phyloP scores from a whole-genome alignment of 2,113 vertebrate species.

The Pteruthius melanotis region DNA sequence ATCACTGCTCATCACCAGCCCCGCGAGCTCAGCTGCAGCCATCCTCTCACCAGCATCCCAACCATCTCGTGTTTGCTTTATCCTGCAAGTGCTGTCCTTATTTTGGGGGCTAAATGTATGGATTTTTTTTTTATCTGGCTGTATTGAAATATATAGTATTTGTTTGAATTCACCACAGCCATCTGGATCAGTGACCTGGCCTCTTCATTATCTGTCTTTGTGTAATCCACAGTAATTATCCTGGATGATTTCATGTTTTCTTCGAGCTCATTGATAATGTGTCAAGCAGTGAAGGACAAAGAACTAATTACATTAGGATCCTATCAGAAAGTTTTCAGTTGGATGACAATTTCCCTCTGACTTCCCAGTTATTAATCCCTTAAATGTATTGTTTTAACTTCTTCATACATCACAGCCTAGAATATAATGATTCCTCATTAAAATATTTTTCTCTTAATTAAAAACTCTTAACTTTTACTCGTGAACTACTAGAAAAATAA shows the following conservation, averaged over 20 bases:
- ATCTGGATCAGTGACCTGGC: neutral
- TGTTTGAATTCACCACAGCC: neutral
- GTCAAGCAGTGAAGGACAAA: slow-evolving; percentile 44
- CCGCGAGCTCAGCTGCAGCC: rapidly evolving
- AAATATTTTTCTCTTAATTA: neutral
- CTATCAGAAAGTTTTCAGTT: slow-evolving; percentile 14
- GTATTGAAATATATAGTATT: neutral
- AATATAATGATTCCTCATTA: neutral
- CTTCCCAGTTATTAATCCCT: slow-evolving; percentile 16
- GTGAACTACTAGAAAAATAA: neutral
- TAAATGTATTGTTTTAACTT: neutral
- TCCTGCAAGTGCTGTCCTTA: neutral
- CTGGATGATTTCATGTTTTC: slow-evolving; percentile 34
- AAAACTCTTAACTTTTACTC: neutral
- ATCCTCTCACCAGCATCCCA: too few species aligned
- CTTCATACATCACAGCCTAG: neutral
- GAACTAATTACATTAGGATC: slow-evolving; percentile 13
- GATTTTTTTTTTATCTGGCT: neutral
- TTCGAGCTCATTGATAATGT: slow-evolving; percentile 44
- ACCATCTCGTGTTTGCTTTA: rapidly evolving
- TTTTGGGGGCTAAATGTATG: neutral
- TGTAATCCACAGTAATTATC: slow-evolving; percentile 17
- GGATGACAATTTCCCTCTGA: neutral
- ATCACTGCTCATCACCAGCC: rapidly evolving
- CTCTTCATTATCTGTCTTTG: neutral